Base-by-base conservation (phyloP, 2,888 invertebrate genomes). In the Smittia aterrima region DNA sequence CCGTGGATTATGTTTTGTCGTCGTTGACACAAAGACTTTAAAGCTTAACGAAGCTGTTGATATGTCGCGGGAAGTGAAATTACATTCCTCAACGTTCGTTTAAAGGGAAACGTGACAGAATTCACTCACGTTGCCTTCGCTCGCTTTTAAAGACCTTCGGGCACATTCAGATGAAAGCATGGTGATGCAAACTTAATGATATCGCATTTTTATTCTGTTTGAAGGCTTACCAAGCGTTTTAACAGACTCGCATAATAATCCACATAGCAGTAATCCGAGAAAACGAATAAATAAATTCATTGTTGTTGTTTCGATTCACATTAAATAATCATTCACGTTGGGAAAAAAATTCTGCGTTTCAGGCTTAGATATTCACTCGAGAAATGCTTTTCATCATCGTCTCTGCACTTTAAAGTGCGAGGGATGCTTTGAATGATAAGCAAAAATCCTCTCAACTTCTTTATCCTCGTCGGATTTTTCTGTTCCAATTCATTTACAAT, bases 221-320 rank as follows among this genome's bases (percentile, higher is more conserved):
- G 1, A 32, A 32, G 3, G 1, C 68, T 68, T 47, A 68, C 68
- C 68, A 47, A 47, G 68, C 38, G 68, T 47, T 47, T 68, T 47
- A 47, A 68, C 68, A 24, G 68, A n/a, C 47, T 68, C 68, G 24
- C 68, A 68, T 24, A 20, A n/a, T 68, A 68, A 68, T 68, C 68
- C 68, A 68, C 41, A 68, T n/a, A 68, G n/a, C 16, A 68, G 16
- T 68, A 68, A 68, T 68, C 68, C 68, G 24, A 66, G 22, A 38
- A 66, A 16, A 4, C 27, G 32, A 24, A 68, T 68, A 25, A 68
- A 25, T 68, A 68, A 68, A 68, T 68, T 68, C 68, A 68, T 68
- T 47, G 41, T 68, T 41, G 38, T 22, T 13, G 4, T n/a, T n/a
- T 13, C 58, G 20, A 58, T 58, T 22, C 24, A 47, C n/a, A 47